These are phyloP conservation scores for Caenorhabditis inopinata DNA, from an alignment of 1,140 invertebrate genomes.

Conservation along the genomic window DNA sequence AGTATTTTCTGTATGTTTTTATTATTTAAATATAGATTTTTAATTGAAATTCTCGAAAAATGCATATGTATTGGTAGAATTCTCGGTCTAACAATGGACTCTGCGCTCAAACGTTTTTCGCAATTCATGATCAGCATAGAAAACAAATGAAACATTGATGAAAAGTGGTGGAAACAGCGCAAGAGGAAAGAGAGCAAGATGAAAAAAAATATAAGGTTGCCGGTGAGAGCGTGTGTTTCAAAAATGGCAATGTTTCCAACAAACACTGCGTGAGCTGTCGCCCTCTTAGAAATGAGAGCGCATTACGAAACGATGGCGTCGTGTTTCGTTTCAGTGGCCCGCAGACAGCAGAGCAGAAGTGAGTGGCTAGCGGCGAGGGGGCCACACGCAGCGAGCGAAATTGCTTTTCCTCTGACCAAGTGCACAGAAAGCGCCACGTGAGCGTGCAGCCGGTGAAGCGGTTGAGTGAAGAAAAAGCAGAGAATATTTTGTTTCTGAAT, in stretches of 20 bases:
- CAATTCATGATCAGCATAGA: neutral
- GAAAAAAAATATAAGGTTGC: neutral
- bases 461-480: constrained; percentile 12
- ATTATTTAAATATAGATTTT: too few species aligned
- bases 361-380: neutral
- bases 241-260: too few species aligned
- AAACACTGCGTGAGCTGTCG: too few species aligned
- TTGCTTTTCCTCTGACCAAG: constrained; percentile 6
- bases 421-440: neutral
- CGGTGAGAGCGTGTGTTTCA: neutral
- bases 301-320: too few species aligned
- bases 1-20: too few species aligned
- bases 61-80: too few species aligned
- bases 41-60: too few species aligned
- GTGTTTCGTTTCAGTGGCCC: neutral
- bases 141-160: neutral
- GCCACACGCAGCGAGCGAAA: constrained; percentile 18
- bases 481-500: neutral
- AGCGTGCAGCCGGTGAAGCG: constrained; percentile 12
- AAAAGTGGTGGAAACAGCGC: neutral
- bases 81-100: too few species aligned
- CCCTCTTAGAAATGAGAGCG: too few species aligned
- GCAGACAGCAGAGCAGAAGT: neutral
- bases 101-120: too few species aligned
- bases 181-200: neutral